phyloP scores from a whole-genome alignment of 2,113 vertebrate genomes.

The Oncorhynchus clarkii region DNA sequence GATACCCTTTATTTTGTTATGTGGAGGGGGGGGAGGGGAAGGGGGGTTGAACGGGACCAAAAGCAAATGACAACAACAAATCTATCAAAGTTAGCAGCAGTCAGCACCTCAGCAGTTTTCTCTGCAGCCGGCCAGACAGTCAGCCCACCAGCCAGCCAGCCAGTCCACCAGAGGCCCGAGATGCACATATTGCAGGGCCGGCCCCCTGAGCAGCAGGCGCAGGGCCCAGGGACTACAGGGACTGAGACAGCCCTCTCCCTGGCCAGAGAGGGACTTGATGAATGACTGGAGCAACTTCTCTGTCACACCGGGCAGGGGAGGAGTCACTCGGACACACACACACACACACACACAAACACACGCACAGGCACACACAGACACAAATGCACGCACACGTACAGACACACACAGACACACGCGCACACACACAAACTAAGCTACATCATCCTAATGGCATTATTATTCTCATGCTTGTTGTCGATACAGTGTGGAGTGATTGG shows the following conservation, averaged over 20 bases:
- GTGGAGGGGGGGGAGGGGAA: constrained; percentile 19
- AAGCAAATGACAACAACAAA: constrained; percentile 88
- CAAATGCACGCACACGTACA: background rate
- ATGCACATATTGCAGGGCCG: constrained; percentile 73
- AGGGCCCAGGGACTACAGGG: constrained; percentile 51
- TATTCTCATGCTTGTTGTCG: constrained; percentile 69
- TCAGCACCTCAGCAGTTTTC: constrained; percentile 89
- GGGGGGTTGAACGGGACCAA: constrained; percentile 67
- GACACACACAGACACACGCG: constrained; percentile 11
- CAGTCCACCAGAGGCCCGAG: constrained; percentile 83
- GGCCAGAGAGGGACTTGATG: constrained; percentile 77
- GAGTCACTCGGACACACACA: constrained; percentile 47
- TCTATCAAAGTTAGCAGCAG: constrained; percentile 89
- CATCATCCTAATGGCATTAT: constrained; percentile 70
- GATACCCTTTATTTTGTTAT: constrained; percentile 84
- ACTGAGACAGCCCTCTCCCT: constrained; percentile 54
- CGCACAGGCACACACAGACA: too few relatives aligned
- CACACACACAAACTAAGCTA: constrained; percentile 61
- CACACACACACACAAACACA: background rate
- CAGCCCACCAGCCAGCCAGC: constrained; percentile 61
- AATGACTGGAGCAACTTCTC: constrained; percentile 76
- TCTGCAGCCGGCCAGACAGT: too few relatives aligned
- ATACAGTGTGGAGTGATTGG: constrained; percentile 67
- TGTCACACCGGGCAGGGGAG: constrained; percentile 71
- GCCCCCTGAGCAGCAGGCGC: constrained; percentile 68